Percentiles rank a stretch among this genome's conserved stretches.
phyloP scores from a whole-genome alignment of 2,888 invertebrate species.

The Papilio demoleus region DNA sequence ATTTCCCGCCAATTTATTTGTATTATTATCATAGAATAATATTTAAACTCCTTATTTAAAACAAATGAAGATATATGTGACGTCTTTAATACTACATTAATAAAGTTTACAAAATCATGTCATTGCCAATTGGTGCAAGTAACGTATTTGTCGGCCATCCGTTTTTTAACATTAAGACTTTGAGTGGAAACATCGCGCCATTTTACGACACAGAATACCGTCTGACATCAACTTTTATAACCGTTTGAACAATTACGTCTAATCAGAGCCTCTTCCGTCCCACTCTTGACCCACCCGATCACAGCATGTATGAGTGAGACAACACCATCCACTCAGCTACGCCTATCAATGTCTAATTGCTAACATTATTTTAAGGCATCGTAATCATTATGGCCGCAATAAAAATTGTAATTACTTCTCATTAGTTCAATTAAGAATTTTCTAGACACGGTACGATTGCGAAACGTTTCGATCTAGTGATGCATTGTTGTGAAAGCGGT shows the following conservation, averaged over 20 bases:
- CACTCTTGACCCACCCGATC: constrained; percentile 54
- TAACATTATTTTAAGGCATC: constrained; percentile 84
- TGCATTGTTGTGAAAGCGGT: constrained; percentile 73
- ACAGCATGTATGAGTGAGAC: constrained; percentile 62
- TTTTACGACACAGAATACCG: constrained; percentile 81
- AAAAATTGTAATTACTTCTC: constrained; percentile 84
- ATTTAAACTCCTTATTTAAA: too few relatives aligned
- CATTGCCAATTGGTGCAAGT: constrained; percentile 21
- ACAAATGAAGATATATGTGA: too few relatives aligned
- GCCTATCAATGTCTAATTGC: constrained; percentile 82
- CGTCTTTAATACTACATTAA: constrained; percentile 72
- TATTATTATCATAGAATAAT: too few relatives aligned
- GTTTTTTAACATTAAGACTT: constrained; percentile 59
- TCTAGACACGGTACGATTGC: constrained; percentile 82
- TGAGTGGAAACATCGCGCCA: constrained; percentile 71
- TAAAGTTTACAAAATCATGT: constrained; percentile 55
- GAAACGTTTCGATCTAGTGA: constrained; percentile 64
- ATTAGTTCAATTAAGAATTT: constrained; percentile 84
- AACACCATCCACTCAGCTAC: constrained; percentile 66
- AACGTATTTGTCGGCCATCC: constrained; percentile 22
- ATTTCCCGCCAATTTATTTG: constrained; percentile 49
- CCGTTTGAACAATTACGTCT: constrained; percentile 82
- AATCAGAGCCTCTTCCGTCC: constrained; percentile 66
- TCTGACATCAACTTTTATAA: constrained; percentile 82
- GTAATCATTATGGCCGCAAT: constrained; percentile 83